phyloP scores from a whole-genome alignment of 1,140 invertebrate genomes.

The Neodiprion fabricii region DNA sequence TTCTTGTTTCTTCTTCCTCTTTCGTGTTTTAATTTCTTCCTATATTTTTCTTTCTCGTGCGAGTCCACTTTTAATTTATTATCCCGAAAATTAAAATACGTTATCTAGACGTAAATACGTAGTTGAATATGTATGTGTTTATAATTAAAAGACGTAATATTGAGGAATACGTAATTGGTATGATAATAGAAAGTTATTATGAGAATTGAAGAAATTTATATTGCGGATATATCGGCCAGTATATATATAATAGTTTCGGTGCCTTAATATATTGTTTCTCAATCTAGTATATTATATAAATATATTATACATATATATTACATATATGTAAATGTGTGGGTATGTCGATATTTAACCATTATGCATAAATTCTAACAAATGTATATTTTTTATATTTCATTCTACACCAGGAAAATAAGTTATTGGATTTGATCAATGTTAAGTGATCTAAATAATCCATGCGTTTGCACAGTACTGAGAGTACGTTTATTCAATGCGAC shows the following conservation, averaged over 20 bases:
- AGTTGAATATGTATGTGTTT: neutral
- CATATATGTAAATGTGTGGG: no score
- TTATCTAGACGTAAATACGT: no score
- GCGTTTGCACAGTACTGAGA: no score
- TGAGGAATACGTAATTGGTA: neutral
- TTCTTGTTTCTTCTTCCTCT: neutral
- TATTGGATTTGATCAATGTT: no score
- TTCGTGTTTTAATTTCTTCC: neutral
- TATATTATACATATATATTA: neutral
- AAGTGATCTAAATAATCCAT: no score
- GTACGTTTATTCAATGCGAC: no score
- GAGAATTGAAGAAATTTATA: neutral
- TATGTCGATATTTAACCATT: no score
- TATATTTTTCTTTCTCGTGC: no score
- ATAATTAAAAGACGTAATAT: neutral
- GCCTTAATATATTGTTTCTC: slow-evolving; percentile 3
- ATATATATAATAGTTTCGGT: neutral
- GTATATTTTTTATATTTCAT: neutral
- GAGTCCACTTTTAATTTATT: neutral
- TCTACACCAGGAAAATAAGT: no score
- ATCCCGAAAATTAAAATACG: neutral
- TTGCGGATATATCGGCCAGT: neutral
- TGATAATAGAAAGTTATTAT: neutral
- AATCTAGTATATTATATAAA: neutral
- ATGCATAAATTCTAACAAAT: neutral